phyloP scores from a whole-genome alignment of 2,797 vertebrate species.

The Oreonectes daqikongensis region DNA sequence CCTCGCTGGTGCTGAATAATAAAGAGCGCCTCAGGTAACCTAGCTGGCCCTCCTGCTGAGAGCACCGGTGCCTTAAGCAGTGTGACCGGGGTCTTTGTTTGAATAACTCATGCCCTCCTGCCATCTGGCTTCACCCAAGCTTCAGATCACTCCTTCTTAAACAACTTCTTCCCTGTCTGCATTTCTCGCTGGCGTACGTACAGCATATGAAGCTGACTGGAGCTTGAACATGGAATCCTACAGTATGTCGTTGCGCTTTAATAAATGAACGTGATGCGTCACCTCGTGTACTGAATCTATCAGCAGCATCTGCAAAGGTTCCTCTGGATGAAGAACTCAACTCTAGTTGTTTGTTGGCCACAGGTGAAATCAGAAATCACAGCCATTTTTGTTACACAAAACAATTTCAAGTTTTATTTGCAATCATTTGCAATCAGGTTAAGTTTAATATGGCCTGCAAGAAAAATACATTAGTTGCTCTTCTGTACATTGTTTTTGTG shows the following conservation, averaged over 20 bases:
- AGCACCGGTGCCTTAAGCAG: conserved; percentile 53
- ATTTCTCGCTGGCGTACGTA: conserved; percentile 32
- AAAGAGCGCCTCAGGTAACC: conserved; percentile 60
- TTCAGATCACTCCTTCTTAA: conserved; percentile 40
- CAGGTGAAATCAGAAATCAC: not conserved
- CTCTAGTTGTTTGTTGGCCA: not conserved
- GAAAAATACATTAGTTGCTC: not conserved
- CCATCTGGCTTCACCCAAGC: conserved; percentile 39
- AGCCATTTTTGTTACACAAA: not conserved
- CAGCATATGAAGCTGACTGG: conserved; percentile 1
- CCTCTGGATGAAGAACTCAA: not conserved
- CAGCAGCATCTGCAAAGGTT: not conserved
- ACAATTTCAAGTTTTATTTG: too few species aligned
- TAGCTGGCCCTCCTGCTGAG: conserved; percentile 34
- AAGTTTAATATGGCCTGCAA: not conserved
- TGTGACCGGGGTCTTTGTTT: conserved; percentile 55
- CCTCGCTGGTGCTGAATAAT: conserved; percentile 60
- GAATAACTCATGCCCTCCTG: conserved; percentile 54
- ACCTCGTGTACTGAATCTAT: not conserved
- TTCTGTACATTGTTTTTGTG: not conserved
- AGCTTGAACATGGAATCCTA: not conserved
- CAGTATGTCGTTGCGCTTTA: not conserved
- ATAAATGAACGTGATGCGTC: not conserved
- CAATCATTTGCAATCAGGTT: too few species aligned
- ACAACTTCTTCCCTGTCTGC: conserved; percentile 39